These are phyloP conservation scores for Bombus huntii DNA, from an alignment of 1,140 invertebrate genomes.

Conservation along the genomic window DNA sequence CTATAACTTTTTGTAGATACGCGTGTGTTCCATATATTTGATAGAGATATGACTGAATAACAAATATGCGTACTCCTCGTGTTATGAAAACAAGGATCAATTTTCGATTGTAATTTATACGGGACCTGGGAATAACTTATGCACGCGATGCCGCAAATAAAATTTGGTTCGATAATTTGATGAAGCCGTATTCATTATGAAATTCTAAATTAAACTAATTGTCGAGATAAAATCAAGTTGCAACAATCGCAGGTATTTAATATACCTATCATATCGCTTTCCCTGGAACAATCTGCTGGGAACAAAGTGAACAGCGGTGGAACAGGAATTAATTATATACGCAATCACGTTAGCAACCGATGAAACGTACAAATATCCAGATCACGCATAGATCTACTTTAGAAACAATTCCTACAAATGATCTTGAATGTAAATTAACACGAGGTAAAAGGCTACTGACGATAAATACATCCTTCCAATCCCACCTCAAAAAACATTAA, in stretches of 20 bases:
- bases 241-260: background rate
- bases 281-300: too few relatives aligned
- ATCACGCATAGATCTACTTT: background rate
- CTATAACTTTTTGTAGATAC: background rate
- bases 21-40: background rate
- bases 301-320: background rate
- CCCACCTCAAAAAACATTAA: too few relatives aligned
- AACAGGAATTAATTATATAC: background rate
- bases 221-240: background rate
- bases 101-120: conserved; percentile 13
- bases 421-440: too few relatives aligned
- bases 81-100: conserved; percentile 3
- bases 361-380: too few relatives aligned
- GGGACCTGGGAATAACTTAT: conserved; percentile 7
- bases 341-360: too few relatives aligned
- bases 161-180: conserved; percentile 12
- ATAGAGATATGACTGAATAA: background rate
- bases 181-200: conserved; percentile 12
- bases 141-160: background rate
- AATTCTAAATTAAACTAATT: conserved; percentile 16
- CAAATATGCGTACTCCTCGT: background rate
- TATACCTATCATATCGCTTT: background rate
- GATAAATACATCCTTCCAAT: too few relatives aligned
- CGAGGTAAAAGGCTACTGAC: too few relatives aligned
- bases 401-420: too few relatives aligned